Evolutionary conservation across 23 tunicate species (phyloP), one percentile per base, ranked within the genome.

Genomic region (Halocynthia roretzi): DNA sequence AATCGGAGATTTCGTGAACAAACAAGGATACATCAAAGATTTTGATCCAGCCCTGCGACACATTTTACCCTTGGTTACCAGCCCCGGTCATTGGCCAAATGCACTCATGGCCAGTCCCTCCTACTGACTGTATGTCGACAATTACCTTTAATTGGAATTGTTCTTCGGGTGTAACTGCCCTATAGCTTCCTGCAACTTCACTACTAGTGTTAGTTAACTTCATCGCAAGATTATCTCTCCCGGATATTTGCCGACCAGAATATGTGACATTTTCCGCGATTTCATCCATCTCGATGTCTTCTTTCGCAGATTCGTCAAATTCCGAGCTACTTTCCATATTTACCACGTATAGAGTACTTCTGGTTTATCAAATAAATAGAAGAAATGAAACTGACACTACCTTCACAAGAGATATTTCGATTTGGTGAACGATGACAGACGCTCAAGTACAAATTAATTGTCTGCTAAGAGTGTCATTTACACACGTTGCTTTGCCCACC

Each of bases 21-120:
- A 58, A 58, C 63, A 58, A 58, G 62, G 17, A 58, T 58, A 14
- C 63, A n/a, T 58, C 63, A 58, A 58, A 14, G 63, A n/a, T 58
- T 10, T 56, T 56, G 10, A 10, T 56, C 11, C 15, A 58, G 17
- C 63, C 63, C 15, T 15, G 17, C 63, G 17, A n/a, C 63, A 58
- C 15, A 4, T 14, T n/a, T 31, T 31, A 31, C 44, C 44, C 44
- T 1, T 1, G 44, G 63, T 15, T 14, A 1, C 44, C 44, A 31
- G 44, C 44, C 44, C 44, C 44, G 44, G 4, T 31, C 44, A 31
- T n/a, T 58, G 5, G n/a, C 17, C 63, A 58, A 14, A n/a, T 58
- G 63, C n/a, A 14, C 63, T 58, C 5, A 14, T 58, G 63, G 63
- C n/a, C 5, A 14, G 15, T 0, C 4, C 63, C n/a, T n/a, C 15